A percentile compares a stretch with the other conserved stretches of the same genome.
These are phyloP conservation scores for Lepisosteus osseus DNA, from an alignment of 2,113 vertebrate species.

Conservation along the genomic window DNA sequence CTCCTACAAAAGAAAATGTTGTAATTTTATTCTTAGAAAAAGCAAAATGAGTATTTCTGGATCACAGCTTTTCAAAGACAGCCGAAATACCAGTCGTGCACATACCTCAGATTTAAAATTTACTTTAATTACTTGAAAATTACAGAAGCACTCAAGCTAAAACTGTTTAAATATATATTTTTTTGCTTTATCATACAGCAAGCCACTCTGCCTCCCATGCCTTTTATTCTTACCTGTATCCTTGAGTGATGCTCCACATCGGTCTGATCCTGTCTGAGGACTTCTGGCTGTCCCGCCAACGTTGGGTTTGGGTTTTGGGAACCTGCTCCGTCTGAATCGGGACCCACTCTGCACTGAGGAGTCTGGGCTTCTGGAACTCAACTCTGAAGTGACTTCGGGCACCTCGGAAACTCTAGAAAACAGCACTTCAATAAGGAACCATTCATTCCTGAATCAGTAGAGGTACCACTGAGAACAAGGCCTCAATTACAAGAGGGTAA, in stretches of 20 bases:
- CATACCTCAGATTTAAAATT: not conserved
- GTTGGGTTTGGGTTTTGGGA: conserved; percentile 49
- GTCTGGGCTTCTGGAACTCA: not conserved
- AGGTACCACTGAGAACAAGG: too few species aligned
- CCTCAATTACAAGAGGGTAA: too few species aligned
- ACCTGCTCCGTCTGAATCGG: conserved; percentile 32
- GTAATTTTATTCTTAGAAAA: too few species aligned
- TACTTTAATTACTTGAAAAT: not conserved
- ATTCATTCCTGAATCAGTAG: too few species aligned
- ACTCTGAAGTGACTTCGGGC: not conserved
- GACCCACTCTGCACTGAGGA: conserved; percentile 19
- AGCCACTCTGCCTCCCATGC: not conserved
- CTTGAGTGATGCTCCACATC: not conserved
- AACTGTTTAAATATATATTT: not conserved
- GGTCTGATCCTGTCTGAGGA: not conserved
- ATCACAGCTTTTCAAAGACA: too few species aligned
- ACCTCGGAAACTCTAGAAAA: not conserved
- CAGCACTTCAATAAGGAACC: not conserved
- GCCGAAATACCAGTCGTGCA: too few species aligned
- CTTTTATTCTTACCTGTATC: conserved; percentile 4
- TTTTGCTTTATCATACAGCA: conserved; percentile 27
- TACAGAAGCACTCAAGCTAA: not conserved
- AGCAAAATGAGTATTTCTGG: too few species aligned
- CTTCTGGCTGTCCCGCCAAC: conserved; percentile 24
- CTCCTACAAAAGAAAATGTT: too few species aligned